Percentiles rank a stretch among this genome's conserved stretches.
Evolutionary conservation across 2,113 vertebrate species (phyloP).

Genomic region (Mirza zaza): DNA sequence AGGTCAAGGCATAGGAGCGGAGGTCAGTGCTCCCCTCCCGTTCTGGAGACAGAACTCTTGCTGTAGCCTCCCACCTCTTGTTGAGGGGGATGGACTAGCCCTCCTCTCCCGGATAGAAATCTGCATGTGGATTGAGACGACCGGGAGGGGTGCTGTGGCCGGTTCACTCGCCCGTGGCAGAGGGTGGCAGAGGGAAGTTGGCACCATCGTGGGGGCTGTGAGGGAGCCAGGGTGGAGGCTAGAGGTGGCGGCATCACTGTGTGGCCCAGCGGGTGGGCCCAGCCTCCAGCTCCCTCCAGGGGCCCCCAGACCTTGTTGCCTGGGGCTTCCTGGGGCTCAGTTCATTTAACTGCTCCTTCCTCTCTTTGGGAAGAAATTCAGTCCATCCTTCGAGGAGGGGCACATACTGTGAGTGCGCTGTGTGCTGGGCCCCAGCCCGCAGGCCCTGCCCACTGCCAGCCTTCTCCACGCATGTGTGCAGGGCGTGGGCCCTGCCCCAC

Average conservation of each 20-base stretch:
- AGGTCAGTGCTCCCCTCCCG: background rate
- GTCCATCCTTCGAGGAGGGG: background rate
- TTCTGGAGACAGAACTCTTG: background rate
- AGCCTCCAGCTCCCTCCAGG: background rate
- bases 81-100: background rate
- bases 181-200: background rate
- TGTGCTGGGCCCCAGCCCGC: background rate
- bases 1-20: background rate
- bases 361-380: no score
- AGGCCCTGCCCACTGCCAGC: background rate
- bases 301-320: background rate
- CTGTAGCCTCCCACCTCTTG: background rate
- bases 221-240: background rate
- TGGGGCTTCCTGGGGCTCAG: no score
- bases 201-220: background rate
- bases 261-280: background rate
- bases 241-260: accelerated
- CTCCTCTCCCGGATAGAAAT: background rate
- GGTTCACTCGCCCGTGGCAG: background rate
- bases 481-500: background rate
- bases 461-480: background rate
- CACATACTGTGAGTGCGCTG: background rate
- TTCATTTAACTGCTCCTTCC: no score
- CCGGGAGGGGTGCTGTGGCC: accelerated
- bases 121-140: background rate